Conservation (phyloP, 2,888 invertebrate species). For the Odontothrips loti region DNA sequence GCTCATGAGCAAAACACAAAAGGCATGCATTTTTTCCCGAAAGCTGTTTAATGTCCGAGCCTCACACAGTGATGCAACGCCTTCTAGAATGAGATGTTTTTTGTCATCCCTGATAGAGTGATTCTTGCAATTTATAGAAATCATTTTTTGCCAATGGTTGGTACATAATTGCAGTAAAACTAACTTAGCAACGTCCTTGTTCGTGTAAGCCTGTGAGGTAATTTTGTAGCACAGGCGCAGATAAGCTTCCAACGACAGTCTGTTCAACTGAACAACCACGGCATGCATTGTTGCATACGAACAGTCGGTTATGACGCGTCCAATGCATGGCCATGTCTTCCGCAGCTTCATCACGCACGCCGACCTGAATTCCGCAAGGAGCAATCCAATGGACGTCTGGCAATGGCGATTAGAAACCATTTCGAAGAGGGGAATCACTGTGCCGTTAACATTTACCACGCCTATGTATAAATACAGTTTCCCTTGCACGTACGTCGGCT, state of each 20-base stretch:
- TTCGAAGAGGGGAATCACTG: background rate
- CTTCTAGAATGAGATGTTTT: background rate
- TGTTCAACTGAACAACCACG: background rate
- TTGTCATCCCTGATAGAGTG: background rate
- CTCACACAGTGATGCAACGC: background rate
- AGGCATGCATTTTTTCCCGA: background rate
- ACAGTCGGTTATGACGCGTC: background rate
- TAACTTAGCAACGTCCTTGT: background rate
- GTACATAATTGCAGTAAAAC: background rate
- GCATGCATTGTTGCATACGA: background rate
- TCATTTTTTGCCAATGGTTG: constrained; percentile 1
- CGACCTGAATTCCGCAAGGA: background rate
- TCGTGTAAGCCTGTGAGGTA: background rate
- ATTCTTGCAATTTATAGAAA: background rate
- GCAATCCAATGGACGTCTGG: background rate
- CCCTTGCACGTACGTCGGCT: background rate
- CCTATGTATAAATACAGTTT: background rate
- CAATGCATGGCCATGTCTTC: background rate
- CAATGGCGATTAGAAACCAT: background rate
- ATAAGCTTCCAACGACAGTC: background rate
- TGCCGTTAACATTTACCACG: background rate
- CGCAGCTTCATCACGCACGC: background rate
- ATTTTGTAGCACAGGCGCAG: background rate
- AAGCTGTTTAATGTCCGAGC: background rate
- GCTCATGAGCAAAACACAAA: background rate